These are phyloP conservation scores for Paramormyrops kingsleyae DNA, from an alignment of 2,113 vertebrate species.

Conservation along the genomic window DNA sequence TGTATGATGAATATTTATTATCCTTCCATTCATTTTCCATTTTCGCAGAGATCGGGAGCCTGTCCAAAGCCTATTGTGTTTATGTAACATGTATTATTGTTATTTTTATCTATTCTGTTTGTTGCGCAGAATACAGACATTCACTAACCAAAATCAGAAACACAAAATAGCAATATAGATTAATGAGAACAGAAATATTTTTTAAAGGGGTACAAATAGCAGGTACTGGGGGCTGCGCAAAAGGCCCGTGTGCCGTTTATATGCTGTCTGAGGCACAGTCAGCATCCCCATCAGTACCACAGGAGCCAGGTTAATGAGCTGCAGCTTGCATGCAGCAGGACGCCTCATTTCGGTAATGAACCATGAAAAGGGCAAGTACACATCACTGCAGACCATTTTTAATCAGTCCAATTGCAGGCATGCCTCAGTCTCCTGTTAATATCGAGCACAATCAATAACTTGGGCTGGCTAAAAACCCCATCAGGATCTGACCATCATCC, in stretches of 20 bases:
- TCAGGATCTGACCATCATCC: slow-evolving; percentile 26
- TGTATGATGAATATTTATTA: not conserved
- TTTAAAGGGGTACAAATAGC: not conserved
- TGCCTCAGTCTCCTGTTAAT: slow-evolving; percentile 32
- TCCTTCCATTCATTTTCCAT: not conserved
- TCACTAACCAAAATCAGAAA: not conserved
- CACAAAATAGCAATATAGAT: not conserved
- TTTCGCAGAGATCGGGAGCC: not conserved
- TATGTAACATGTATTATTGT: not conserved
- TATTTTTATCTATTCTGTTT: not conserved
- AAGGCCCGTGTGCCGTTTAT: not conserved
- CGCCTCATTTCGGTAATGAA: slow-evolving; percentile 64
- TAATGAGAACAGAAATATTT: not conserved
- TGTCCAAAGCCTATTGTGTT: not conserved
- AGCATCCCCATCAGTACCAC: slow-evolving; percentile 43
- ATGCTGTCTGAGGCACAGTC: slow-evolving; percentile 22
- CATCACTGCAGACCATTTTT: slow-evolving; percentile 56
- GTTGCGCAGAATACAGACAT: not conserved
- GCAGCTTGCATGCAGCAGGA: slow-evolving; percentile 59
- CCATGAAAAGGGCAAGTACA: slow-evolving; percentile 64
- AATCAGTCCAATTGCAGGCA: slow-evolving; percentile 48
- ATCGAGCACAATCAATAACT: slow-evolving; percentile 45
- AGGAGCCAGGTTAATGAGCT: slow-evolving; percentile 62
- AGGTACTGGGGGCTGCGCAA: not conserved
- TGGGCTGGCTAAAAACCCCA: slow-evolving; percentile 33